A percentile compares a stretch with the other conserved stretches of the same genome.
These are phyloP conservation scores for Elysia crispata DNA, from an alignment of 2,888 invertebrate species.

Conservation along the genomic window DNA sequence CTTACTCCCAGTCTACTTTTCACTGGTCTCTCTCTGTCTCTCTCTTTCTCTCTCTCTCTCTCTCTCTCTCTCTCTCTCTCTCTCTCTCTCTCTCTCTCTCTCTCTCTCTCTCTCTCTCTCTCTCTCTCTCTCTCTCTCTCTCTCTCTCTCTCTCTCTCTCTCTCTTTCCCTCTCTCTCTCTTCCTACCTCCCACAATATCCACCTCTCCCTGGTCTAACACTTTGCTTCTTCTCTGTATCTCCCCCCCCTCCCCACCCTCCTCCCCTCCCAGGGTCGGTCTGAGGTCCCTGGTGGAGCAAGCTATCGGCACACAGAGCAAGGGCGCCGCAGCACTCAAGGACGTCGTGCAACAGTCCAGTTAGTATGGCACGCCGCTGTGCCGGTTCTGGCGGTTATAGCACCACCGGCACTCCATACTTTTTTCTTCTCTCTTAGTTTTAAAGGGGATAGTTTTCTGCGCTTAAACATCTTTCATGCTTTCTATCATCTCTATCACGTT, in stretches of 20 bases:
- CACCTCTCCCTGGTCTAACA: not conserved
- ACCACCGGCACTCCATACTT: conserved; percentile 41
- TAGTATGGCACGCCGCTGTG: conserved; percentile 56
- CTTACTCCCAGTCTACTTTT: too few relatives aligned
- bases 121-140: not conserved
- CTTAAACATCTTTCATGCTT: too few relatives aligned
- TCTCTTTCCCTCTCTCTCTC: too few relatives aligned
- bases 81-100: too few relatives aligned
- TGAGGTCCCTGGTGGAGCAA: conserved; percentile 55
- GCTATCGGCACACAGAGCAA: conserved; percentile 54
- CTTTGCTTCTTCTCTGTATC: not conserved
- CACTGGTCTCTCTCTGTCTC: too few relatives aligned
- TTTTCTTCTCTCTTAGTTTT: not conserved
- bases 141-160: too few relatives aligned
- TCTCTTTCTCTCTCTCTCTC: too few relatives aligned
- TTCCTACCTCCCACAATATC: too few relatives aligned
- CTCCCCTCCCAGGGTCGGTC: conserved; percentile 49
- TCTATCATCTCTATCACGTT: conserved; percentile 11
- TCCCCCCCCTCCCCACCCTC: not conserved
- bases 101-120: not conserved
- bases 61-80: too few relatives aligned
- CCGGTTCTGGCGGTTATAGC: not conserved
- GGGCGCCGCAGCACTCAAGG: conserved; percentile 57
- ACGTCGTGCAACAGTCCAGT: conserved; percentile 59
- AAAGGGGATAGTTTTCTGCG: too few relatives aligned